Percentiles rank a stretch among this genome's conserved stretches.
phyloP scores from a whole-genome alignment of 2,888 invertebrate genomes.

The Orthosia gothica region DNA sequence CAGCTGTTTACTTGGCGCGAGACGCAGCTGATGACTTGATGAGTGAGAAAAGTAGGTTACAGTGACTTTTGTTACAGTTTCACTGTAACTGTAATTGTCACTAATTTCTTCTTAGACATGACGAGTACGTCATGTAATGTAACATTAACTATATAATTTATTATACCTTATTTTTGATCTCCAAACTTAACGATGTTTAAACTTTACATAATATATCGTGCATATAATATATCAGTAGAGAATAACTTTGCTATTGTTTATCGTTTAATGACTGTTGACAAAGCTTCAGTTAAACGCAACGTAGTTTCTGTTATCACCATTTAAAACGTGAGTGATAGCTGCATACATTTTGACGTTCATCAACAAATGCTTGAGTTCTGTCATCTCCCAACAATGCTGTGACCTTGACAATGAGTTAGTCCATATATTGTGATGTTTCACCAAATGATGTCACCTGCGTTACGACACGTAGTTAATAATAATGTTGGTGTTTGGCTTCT shows the following conservation, averaged over 20 bases:
- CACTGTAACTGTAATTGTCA: conserved; percentile 8
- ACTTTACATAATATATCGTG: not conserved
- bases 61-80: not conserved
- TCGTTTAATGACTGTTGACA: not conserved
- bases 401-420: conserved; percentile 78
- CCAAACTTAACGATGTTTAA: not conserved
- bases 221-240: no score
- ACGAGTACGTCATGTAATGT: no score
- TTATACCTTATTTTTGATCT: not conserved
- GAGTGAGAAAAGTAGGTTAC: conserved; percentile 28
- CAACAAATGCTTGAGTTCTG: conserved; percentile 33
- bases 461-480: conserved; percentile 87
- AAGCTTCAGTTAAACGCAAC: not conserved
- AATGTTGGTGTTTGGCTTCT: conserved; percentile 84
- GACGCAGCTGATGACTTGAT: conserved; percentile 15
- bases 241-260: not conserved
- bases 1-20: conserved; percentile 24
- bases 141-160: not conserved
- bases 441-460: conserved; percentile 86
- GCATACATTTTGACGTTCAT: conserved; percentile 20
- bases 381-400: conserved; percentile 61
- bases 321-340: conserved; percentile 33
- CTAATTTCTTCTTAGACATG: not conserved
- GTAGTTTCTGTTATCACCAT: conserved; percentile 24
- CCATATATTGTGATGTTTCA: conserved; percentile 76